Percentiles rank a stretch among this genome's conserved stretches.
Evolutionary conservation across 2,888 invertebrate species (phyloP).

Genomic region (Perdita meconis): DNA sequence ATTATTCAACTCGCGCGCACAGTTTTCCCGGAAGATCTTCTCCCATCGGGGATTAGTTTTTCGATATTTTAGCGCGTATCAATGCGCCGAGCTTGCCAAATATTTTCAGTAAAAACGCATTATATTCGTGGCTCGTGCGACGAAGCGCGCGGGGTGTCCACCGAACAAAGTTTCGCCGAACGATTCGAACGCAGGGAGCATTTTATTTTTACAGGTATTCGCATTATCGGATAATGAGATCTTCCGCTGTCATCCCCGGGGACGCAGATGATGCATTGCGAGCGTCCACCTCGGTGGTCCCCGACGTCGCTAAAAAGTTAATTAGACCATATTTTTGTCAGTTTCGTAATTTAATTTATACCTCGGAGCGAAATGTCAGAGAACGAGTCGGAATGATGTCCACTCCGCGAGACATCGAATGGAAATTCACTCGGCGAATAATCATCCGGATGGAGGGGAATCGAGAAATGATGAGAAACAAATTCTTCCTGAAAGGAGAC

Average conservation of each 20-base stretch:
- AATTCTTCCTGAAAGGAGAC: conserved; percentile 39
- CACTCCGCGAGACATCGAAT: background rate
- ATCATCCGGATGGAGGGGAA: conserved; percentile 40
- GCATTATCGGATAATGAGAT: conserved; percentile 64
- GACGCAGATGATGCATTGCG: conserved; percentile 64
- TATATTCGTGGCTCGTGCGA: background rate
- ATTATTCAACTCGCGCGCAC: background rate
- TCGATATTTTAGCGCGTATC: conserved; percentile 14
- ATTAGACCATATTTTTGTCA: conserved; percentile 36
- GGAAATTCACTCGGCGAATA: conserved; percentile 28
- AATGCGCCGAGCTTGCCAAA: conserved; percentile 10
- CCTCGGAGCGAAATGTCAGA: background rate
- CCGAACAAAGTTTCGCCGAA: conserved; percentile 5
- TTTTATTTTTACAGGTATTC: conserved; percentile 44
- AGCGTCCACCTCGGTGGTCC: conserved; percentile 13
- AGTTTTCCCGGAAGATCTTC: background rate
- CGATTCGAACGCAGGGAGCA: conserved; percentile 35
- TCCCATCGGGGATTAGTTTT: conserved; percentile 15
- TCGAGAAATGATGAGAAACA: conserved; percentile 52
- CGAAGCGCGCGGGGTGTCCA: background rate
- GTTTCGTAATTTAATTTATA: conserved; percentile 15
- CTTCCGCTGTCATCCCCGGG: conserved; percentile 47
- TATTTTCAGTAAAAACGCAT: conserved; percentile 22
- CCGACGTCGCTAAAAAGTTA: conserved; percentile 36
- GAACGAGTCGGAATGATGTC: background rate